Evolutionary conservation across 2,888 invertebrate species (phyloP), one percentile per base, ranked within the genome.

Genomic region (Machimus rusticus): DNA sequence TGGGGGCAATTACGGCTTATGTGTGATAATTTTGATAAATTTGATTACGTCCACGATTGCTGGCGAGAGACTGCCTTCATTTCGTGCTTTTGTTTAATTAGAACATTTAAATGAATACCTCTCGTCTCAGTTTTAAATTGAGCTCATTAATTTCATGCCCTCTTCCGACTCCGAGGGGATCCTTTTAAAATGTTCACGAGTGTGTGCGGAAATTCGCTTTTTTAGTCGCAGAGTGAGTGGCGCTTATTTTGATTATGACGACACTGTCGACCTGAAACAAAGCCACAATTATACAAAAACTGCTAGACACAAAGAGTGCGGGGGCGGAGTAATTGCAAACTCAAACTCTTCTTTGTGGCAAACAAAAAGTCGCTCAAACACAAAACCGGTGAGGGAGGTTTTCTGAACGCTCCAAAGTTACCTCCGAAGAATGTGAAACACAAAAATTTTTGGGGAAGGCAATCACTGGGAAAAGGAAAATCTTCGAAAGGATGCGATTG

Each of bases 1-100:
- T 86, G 66, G 77, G 85, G 66, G 78, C 84, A 87, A 88, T 88
- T 88, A 88, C 39, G 86, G 87, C 78, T 86, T 87, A 88, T 88
- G 88, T 88, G 88, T 88, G 87, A 88, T 88, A 88, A 88, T 88
- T 87, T 86, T 87, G 87, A 87, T 87, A 87, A 87, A 88, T 88
- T 87, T 88, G 82, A 88, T 88, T 88, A 74, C 78, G 28, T 74
- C 57, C 74, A 74, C 74, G 57, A 85, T 85, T 74, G 74, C 79
- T 43, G 19, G 37, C 23, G 3, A 43, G n/a, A 43, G 28, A 46
- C 8, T 46, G 79, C 43, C 74, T 12, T 74, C 74, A 74, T 85
- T 85, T 84, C 74, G 28, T 85, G 46, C 43, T 85, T 74, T 46
- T 74, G 85, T 74, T 43, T 74, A 85, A 85, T 85, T 55, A 37